These are phyloP conservation scores for Megalops atlanticus DNA, from an alignment of 2,113 vertebrate genomes.

Conservation along the genomic window DNA sequence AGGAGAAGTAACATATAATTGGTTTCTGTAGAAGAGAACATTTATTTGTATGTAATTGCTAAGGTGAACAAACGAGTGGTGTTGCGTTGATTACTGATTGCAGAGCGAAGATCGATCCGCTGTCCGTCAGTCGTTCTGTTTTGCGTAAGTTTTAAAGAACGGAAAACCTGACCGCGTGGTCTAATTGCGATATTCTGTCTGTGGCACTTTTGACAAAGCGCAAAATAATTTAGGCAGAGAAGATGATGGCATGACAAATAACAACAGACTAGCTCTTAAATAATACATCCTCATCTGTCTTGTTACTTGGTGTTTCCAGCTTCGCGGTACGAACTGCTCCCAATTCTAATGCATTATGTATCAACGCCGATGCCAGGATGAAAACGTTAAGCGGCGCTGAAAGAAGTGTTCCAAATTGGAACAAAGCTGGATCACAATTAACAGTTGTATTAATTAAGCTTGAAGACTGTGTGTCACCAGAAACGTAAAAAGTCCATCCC, in stretches of 20 bases:
- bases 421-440: background rate
- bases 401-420: slow-evolving; percentile 3
- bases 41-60: background rate
- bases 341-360: slow-evolving; percentile 26
- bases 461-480: background rate
- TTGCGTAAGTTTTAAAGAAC: slow-evolving; percentile 4
- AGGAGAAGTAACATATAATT: background rate
- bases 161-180: slow-evolving; percentile 43
- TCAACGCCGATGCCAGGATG: background rate
- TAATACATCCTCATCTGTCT: slow-evolving; percentile 58
- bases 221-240: slow-evolving; percentile 17
- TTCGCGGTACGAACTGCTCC: slow-evolving; percentile 12
- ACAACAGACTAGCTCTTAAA: slow-evolving; percentile 54
- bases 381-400: background rate
- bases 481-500: background rate
- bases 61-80: background rate
- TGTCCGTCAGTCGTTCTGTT: background rate
- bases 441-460: background rate
- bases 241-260: slow-evolving; percentile 51
- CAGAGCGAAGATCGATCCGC: slow-evolving; percentile 17
- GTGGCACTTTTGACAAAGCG: slow-evolving; percentile 39
- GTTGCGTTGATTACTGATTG: background rate
- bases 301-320: slow-evolving; percentile 49
- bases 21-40: background rate
- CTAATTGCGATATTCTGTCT: slow-evolving; percentile 58